A percentile compares a stretch with the other conserved stretches of the same genome.
Evolutionary conservation across 2,888 invertebrate species (phyloP).

Genomic region (Phlogophora meticulosa): DNA sequence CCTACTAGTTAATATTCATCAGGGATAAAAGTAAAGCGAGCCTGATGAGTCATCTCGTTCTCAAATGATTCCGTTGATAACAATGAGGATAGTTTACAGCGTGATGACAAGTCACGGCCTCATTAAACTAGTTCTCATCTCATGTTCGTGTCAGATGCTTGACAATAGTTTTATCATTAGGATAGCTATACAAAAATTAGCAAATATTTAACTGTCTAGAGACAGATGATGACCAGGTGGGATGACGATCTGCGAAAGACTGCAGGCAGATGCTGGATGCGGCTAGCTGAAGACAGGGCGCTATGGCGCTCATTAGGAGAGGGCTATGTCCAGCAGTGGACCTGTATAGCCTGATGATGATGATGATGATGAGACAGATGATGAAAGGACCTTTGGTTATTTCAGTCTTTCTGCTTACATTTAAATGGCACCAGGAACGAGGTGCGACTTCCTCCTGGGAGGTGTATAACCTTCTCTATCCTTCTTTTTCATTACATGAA

Average conservation of each 20-base stretch:
- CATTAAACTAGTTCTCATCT: constrained; percentile 39
- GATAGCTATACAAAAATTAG: neutral
- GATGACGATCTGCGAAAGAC: no score
- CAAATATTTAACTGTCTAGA: neutral
- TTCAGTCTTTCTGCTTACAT: neutral
- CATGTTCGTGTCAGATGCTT: constrained; percentile 31
- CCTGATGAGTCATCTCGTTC: constrained; percentile 48
- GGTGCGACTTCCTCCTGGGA: neutral
- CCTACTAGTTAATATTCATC: neutral
- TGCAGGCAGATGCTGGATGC: no score
- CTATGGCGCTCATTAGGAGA: no score
- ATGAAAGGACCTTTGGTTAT: neutral
- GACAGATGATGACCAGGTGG: no score
- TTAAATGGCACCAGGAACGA: neutral
- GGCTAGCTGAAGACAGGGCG: no score
- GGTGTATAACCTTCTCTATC: no score
- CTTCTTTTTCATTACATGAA: neutral
- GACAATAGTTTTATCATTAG: neutral
- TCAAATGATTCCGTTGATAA: constrained; percentile 44
- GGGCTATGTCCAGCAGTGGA: no score
- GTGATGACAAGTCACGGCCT: constrained; percentile 54
- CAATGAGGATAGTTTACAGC: constrained; percentile 52
- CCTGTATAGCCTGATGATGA: no score
- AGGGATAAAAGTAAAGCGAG: constrained; percentile 36
- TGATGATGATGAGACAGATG: no score